Percentiles rank a stretch among this genome's conserved stretches.
Evolutionary conservation across 2,888 invertebrate genomes (phyloP).

Genomic region (Trachelus stipa): DNA sequence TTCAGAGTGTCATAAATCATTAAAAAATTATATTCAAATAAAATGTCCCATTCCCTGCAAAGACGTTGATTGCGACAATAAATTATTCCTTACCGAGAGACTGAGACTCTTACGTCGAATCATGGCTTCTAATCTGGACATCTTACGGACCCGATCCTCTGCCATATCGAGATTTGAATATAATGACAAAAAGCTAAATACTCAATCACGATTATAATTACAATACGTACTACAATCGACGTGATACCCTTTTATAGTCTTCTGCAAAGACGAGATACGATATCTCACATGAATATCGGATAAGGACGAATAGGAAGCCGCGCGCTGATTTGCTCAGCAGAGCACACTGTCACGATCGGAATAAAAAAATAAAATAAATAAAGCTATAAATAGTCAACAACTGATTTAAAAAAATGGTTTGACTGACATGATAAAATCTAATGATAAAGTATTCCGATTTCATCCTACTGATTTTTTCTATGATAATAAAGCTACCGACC

Average conservation of each 20-base stretch:
- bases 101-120: not conserved
- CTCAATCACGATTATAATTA: not conserved
- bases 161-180: not conserved
- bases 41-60: not conserved
- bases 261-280: not conserved
- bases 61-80: not conserved
- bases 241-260: not conserved
- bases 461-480: not conserved
- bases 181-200: not conserved
- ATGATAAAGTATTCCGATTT: not conserved
- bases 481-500: constrained; percentile 45
- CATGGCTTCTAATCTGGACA: not conserved
- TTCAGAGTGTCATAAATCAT: not conserved
- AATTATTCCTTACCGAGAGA: not conserved
- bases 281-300: not conserved
- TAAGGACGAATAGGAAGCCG: not conserved
- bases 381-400: not conserved
- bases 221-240: not conserved
- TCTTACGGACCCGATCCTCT: not conserved
- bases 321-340: not conserved
- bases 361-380: not conserved
- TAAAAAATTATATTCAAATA: not conserved
- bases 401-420: not conserved
- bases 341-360: not conserved
- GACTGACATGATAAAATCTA: not conserved